phyloP scores from a whole-genome alignment of 2,797 vertebrate genomes.

The Uromys caudimaculatus region DNA sequence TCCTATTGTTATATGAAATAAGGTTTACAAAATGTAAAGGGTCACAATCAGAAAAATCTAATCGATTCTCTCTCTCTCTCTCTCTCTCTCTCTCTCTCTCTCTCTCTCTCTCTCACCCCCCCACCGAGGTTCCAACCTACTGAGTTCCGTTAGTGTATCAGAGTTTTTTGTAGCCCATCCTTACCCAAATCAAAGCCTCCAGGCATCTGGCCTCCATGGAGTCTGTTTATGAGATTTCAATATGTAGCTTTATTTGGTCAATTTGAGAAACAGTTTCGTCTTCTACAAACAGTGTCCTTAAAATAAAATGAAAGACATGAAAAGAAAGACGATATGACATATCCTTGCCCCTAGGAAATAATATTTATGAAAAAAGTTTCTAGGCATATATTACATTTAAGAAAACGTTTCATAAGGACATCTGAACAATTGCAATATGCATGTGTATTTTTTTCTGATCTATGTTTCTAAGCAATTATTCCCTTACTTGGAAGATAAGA shows the following conservation, averaged over 20 bases:
- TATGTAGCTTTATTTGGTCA: background rate
- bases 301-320: constrained; percentile 16
- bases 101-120: background rate
- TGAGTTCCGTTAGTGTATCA: background rate
- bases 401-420: constrained; percentile 33
- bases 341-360: constrained; percentile 19
- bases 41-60: constrained; percentile 27
- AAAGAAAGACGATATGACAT: constrained; percentile 26
- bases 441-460: background rate
- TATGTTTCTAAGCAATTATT: background rate
- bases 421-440: background rate
- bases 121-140: background rate
- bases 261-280: constrained; percentile 24
- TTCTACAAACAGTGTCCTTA: constrained; percentile 1
- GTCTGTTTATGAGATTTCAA: constrained; percentile 19
- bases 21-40: background rate
- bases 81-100: background rate
- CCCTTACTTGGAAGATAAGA: background rate
- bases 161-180: background rate
- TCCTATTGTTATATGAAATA: background rate
- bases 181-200: constrained; percentile 25
- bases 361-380: background rate
- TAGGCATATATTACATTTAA: constrained; percentile 5
- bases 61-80: background rate
- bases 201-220: background rate